A percentile compares a stretch with the other conserved stretches of the same genome.
These are phyloP conservation scores for Sebastes nivosus DNA, from an alignment of 2,797 vertebrate genomes.

Conservation along the genomic window DNA sequence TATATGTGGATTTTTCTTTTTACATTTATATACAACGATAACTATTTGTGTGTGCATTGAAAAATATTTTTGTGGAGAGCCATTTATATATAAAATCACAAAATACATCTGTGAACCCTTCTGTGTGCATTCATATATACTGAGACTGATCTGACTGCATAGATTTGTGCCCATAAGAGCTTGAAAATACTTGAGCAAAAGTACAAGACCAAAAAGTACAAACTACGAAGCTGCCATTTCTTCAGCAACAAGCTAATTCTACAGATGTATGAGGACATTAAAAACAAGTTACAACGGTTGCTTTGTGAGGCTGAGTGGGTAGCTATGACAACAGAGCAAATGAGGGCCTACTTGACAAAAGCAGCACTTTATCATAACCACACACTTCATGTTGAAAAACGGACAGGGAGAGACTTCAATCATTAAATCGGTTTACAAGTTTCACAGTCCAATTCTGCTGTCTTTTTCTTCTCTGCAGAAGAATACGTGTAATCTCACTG, in stretches of 20 bases:
- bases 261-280: constrained; percentile 8
- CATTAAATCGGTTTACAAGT: not conserved
- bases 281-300: constrained; percentile 21
- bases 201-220: not conserved
- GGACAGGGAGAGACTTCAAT: constrained; percentile 4
- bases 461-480: not conserved
- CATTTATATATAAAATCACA: too few relatives aligned
- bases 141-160: too few relatives aligned
- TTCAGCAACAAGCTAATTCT: constrained; percentile 19
- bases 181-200: not conserved
- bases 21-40: too few relatives aligned
- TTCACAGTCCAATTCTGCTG: not conserved
- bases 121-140: too few relatives aligned
- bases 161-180: not conserved
- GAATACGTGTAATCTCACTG: not conserved
- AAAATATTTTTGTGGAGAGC: too few relatives aligned
- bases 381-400: not conserved
- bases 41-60: too few relatives aligned
- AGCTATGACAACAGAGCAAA: constrained; percentile 56
- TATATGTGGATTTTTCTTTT: too few relatives aligned
- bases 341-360: constrained; percentile 38
- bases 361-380: constrained; percentile 26
- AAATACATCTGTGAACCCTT: too few relatives aligned
- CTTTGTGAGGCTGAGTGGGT: constrained; percentile 45
- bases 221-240: constrained; percentile 9